Evolutionary conservation across 1,140 invertebrate species (phyloP).

Genomic region (Bombyx mandarina): DNA sequence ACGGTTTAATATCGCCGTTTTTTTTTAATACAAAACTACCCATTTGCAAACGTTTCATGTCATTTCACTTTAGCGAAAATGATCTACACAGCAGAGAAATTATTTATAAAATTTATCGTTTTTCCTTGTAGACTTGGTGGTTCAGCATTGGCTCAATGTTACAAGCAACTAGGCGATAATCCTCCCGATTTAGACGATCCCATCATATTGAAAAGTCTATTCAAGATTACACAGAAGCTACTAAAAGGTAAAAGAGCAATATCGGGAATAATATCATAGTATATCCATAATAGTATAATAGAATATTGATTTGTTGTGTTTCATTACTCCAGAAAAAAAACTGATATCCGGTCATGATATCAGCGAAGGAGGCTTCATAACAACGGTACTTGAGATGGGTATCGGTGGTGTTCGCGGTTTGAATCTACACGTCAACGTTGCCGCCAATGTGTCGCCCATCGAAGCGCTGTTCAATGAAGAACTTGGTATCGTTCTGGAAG

Average conservation of each 20-base stretch:
- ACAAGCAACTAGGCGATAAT: constrained; percentile 85
- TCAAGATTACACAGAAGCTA: constrained; percentile 86
- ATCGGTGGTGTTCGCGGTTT: constrained; percentile 92
- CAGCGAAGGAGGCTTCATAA: constrained; percentile 95
- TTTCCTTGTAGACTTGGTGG: constrained; percentile 82
- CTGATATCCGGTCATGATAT: constrained; percentile 95
- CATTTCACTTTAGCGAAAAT: background rate
- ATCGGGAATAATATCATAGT: too few species aligned
- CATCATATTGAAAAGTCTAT: constrained; percentile 78
- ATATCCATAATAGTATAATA: background rate
- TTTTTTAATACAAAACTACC: too few species aligned
- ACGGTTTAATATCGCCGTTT: too few species aligned
- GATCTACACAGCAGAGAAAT: background rate
- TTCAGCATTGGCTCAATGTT: constrained; percentile 92
- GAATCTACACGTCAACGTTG: constrained; percentile 76
- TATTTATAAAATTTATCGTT: background rate
- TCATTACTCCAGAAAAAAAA: constrained; percentile 73
- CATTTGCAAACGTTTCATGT: background rate
- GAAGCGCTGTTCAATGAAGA: constrained; percentile 92
- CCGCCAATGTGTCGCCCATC: constrained; percentile 68
- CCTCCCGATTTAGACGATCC: constrained; percentile 86
- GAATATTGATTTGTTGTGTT: background rate
- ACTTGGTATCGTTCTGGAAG: constrained; percentile 92
- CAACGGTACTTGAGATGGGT: constrained; percentile 94
- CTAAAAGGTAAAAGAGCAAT: constrained; percentile 74